Conservation (phyloP, 2,113 vertebrate genomes). For the Tragelaphus buxtoni region DNA sequence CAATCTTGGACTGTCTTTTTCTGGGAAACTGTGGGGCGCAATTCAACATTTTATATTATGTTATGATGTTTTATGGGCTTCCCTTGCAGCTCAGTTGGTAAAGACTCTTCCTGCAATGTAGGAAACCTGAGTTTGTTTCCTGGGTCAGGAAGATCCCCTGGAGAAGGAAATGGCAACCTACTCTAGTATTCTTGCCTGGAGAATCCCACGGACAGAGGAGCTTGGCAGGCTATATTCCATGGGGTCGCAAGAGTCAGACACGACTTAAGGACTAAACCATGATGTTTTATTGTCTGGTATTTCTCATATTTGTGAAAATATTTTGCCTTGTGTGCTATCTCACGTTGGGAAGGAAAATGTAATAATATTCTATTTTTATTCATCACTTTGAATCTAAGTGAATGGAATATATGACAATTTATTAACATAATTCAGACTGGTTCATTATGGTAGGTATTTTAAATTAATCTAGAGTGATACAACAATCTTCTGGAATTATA, state of each 20-base stretch:
- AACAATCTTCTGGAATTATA: neutral
- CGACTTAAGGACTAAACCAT: neutral
- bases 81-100: neutral
- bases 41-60: neutral
- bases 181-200: neutral
- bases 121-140: neutral
- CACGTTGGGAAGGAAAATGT: neutral
- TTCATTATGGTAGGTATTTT: neutral
- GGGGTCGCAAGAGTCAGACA: neutral
- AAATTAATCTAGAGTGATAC: neutral
- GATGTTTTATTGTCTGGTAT: neutral
- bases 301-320: neutral
- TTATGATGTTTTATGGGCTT: neutral
- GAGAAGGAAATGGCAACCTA: neutral
- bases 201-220: neutral
- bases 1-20: neutral
- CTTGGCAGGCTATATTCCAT: neutral
- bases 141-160: neutral
- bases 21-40: neutral
- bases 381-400: neutral
- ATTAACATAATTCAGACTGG: neutral
- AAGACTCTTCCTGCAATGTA: neutral
- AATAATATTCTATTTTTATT: neutral
- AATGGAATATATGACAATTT: neutral
- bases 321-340: neutral